Base-by-base conservation (phyloP, 1,140 invertebrate genomes). In the Hesperophylax magnus region DNA sequence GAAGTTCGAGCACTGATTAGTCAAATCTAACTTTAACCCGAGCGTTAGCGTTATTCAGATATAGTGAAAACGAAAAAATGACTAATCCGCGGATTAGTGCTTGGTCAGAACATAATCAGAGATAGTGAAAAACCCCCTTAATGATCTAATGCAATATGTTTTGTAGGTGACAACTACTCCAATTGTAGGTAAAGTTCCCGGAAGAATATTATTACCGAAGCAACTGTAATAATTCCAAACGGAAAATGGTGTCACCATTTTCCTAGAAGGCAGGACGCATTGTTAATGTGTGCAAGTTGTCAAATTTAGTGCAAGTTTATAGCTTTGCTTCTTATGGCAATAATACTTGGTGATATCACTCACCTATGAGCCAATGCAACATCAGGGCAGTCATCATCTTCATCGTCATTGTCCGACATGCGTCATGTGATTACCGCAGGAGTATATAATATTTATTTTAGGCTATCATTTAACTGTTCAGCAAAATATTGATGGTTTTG, bases 221-320 rank as follows among this genome's bases (percentile, higher is more conserved):
- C 31, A 69, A 31, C 17, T 69, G 18, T 24, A 31, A 17, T 24
- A 67, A 27, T 39, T 11, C 22, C 24, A 69, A 47, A 31, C 17
- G 4, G 18, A 69, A 69, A 34, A 27, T 31, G 39, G 18, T 58
- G 71, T 58, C 71, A 74, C 47, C 7, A 8, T 67, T 67, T 65
- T 39, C 27, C 14, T 18, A 67, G 65, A 67, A 67, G 39, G 14
- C 65, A 67, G 65, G 65, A 67, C 18, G 31, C 31, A 67, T 4
- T 67, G 22, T n/a, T n/a, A 8, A n/a, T 56, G 15, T 6, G 17
- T 56, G 54, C 8, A 56, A n/a, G 17, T 56, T 6, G 20, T 22
- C 3, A 61, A 0, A 18, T 58, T 58, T 56, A 61, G 18, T 61
- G 18, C 11, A 4, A 18, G 18, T 61, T 61, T 22, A 1, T 22